Base-by-base conservation (phyloP, 2,888 invertebrate species). In the Campoletis raptor region DNA sequence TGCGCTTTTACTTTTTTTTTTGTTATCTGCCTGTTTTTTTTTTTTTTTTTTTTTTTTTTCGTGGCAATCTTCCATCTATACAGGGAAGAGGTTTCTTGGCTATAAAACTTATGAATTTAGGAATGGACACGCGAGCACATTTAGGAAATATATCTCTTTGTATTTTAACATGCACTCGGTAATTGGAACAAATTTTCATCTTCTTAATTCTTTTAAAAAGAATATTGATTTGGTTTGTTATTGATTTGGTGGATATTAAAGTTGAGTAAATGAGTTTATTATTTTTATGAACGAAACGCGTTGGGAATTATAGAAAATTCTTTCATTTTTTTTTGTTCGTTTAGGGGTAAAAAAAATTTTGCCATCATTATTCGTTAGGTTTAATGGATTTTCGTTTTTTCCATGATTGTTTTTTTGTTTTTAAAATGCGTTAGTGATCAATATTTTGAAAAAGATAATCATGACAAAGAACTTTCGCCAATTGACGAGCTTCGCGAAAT, bases 1-100 rank as follows among this genome's bases (percentile, higher is more conserved):
- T 72, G 81, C 81, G 67, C 88, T 87, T 88, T 87, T 87, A 85
- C 85, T 85, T 85, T 80, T 86, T 83, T 57, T 6, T 48, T 61
- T 3, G 61, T 48, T 57, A 30, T 30, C 30, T 30, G 30, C 40
- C 48, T 70, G 69, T 77, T 85, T 84, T 79, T 84, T 82, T 69
- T 4, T 37, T 57, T 73, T n/a, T 52, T n/a, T 69, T 30, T 69
- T 52, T 57, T 40, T 42, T 45, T 74, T 69, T 57, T 36, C 64
- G 15, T 70, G 36, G 30, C 36, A n/a, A 36, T 72, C 52, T 66
- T 70, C 48, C 8, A 83, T 77, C 57, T 15, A 48, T 61, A 72
- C 73, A 54, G 64, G 79, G 57, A 73, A 86, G 66, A 78, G 24
- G 21, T 82, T 45, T 72, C 42, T 24, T 21, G 36, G 69, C 72